Percentiles rank a stretch among this genome's conserved stretches.
These are phyloP conservation scores for Seira musarum DNA, from an alignment of 2,888 invertebrate species.

Conservation along the genomic window DNA sequence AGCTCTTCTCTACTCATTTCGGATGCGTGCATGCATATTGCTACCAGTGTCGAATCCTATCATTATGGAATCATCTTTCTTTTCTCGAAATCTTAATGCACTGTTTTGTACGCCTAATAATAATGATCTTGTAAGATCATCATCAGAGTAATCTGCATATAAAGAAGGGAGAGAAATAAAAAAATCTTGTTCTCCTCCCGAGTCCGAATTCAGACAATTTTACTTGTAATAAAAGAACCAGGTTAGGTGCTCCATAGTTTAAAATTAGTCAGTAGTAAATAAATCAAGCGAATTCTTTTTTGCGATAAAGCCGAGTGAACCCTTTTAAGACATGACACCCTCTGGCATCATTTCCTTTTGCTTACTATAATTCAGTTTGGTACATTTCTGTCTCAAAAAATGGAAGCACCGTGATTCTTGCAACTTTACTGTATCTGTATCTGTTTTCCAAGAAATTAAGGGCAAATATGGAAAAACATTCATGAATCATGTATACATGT, in stretches of 20 bases:
- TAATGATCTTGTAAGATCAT: conserved; percentile 28
- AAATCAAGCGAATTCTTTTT: neutral
- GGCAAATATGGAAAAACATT: no score
- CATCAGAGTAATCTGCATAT: conserved; percentile 3
- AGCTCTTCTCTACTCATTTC: conserved; percentile 31
- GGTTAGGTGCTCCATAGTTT: neutral
- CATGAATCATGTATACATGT: no score
- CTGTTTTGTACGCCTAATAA: conserved; percentile 38
- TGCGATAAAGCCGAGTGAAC: neutral
- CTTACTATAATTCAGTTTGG: no score
- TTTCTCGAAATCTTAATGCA: conserved; percentile 11
- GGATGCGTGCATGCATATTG: conserved; percentile 37
- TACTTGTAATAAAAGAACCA: no score
- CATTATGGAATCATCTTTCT: conserved; percentile 27
- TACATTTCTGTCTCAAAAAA: no score
- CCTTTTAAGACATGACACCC: neutral
- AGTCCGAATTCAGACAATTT: conserved; percentile 21
- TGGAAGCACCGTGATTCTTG: no score
- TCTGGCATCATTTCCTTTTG: no score
- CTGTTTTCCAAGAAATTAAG: no score
- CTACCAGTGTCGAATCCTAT: conserved; percentile 14
- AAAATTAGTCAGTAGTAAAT: neutral
- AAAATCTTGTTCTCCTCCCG: conserved; percentile 15
- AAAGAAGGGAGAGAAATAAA: conserved; percentile 14
- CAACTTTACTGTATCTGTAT: no score